A percentile compares a stretch with the other conserved stretches of the same genome.
phyloP scores from a whole-genome alignment of 1,140 invertebrate genomes.

The Drosophila pectinifera region DNA sequence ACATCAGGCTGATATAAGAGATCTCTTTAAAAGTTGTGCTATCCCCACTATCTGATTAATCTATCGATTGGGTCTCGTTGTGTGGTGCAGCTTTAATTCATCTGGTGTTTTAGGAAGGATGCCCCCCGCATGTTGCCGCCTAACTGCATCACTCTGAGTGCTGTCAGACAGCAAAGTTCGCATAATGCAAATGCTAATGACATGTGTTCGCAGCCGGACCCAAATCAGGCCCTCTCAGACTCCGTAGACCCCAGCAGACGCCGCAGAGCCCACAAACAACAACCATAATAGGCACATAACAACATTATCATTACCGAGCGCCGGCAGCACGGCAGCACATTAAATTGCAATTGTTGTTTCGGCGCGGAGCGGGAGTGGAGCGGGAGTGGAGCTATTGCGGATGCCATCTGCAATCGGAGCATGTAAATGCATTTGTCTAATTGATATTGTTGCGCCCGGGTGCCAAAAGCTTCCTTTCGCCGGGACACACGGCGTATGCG shows the following conservation, averaged over 20 bases:
- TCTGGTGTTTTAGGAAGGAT: conserved; percentile 10
- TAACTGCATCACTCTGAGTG: conserved; percentile 56
- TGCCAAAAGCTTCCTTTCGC: conserved; percentile 36
- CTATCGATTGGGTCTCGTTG: conserved; percentile 11
- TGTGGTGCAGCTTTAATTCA: conserved; percentile 36
- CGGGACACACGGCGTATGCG: conserved; percentile 36
- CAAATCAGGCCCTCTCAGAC: neutral
- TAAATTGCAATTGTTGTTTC: conserved; percentile 69
- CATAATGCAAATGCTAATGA: conserved; percentile 74
- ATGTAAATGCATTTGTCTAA: conserved; percentile 70
- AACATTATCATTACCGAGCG: conserved; percentile 75
- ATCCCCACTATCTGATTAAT: neutral
- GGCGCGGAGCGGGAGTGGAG: neutral
- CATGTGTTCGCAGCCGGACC: conserved; percentile 26
- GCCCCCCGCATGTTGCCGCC: conserved; percentile 2
- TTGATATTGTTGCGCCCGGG: conserved; percentile 68
- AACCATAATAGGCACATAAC: conserved; percentile 74
- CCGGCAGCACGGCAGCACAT: conserved; percentile 56
- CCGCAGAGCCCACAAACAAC: conserved; percentile 46
- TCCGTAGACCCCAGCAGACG: neutral
- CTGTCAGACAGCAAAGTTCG: conserved; percentile 45
- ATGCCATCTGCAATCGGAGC: conserved; percentile 37
- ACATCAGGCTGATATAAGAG: too few relatives aligned
- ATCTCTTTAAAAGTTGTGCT: too few relatives aligned
- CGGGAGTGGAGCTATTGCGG: conserved; percentile 1